Base-by-base conservation (phyloP, 2,888 invertebrate genomes). In the Drosophila planitibia region DNA sequence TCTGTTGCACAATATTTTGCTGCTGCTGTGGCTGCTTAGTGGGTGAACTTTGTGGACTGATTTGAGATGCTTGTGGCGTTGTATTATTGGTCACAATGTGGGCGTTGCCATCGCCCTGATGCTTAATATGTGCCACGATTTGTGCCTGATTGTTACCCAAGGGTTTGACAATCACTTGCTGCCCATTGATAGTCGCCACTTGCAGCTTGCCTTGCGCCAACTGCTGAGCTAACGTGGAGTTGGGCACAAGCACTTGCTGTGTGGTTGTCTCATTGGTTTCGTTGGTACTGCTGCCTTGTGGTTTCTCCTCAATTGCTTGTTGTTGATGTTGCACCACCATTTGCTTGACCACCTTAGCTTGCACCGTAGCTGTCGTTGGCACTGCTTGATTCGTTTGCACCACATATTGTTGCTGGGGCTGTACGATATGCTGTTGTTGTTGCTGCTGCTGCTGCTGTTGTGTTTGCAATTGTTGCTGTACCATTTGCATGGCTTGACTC, bases 121-220 rank as follows among this genome's bases (percentile, higher is more conserved):
- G 95, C 22, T 95, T 96, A 57, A 96, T 95, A 88, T 96, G 96
- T 1, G 96, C 96, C 28, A 97, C 96, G 65, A 97, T 96, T 93
- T 97, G 96, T 12, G 96, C 96, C 90, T 96, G 96, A 91, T 96
- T 96, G 92, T 96, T 96, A 60, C 97, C 96, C 14, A 97, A 95
- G 1, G 96, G 96, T 54, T 97, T 94, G 71, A 97, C 96, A 52
- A 97, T 94, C 35, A 97, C 97, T 93, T 97, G 97, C 90, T 97
- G 97, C 0, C 97, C 97, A 91, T 97, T 97, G 33, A 97, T 96
- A 0, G 97, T 97, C 0, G 97, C 97, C 66, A 97, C 94, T 92
- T 97, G 97, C 12, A 97, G 95, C 92, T 97, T 97, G 10, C 97
- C 97, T 22, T 96, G 95, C 3, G 97, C 97, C 73, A 97, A 94